Evolutionary conservation across 1,140 invertebrate species (phyloP), one percentile per base, ranked within the genome.

Genomic region (Stegodyphus dumicola): DNA sequence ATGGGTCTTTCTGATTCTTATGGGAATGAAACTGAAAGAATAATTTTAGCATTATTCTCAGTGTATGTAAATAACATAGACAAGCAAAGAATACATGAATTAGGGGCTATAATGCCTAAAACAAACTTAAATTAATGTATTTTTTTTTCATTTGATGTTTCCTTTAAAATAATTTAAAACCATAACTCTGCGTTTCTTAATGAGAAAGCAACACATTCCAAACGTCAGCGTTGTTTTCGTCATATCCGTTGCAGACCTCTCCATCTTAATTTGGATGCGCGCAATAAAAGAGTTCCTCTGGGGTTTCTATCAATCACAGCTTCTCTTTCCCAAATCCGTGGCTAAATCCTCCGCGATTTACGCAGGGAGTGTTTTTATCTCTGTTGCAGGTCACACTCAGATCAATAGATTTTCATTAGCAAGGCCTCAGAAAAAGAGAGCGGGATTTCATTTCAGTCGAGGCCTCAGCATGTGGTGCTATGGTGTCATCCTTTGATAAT

Each of bases 341-440:
- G 15, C 56, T 60, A 60, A 60, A 66, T 17, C 15, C 60, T 15
- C 51, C 33, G 65, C 48, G 64, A 52, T 60, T 60, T 60, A 60
- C 56, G 56, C 9, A 11, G 65, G 51, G 51, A 33, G 65, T 78
- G 51, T 78, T 78, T 78, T 78, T 78, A 78, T 54, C 66, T 78
- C 60, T 10, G 49, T 15, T 49, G 48, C 53, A 51, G 77, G 66
- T 49, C 49, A 66, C 7, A 70, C 51, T 65, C 48, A 69, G 65
- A 78, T 78, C 77, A 78, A 78, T 78, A 78, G 77, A 78, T 78
- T 78, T 78, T 78, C 77, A 78, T 78, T 78, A 78, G 66, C 49
- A 33, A 33, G 33, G 33, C 33, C 33, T 48, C 49, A 17, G 77
- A 69, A 69, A 78, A 69, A 78, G 77, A 78, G 60, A 49, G 77